Evolutionary conservation across 1,140 invertebrate species (phyloP).

Genomic region (Cydia fagiglandana): DNA sequence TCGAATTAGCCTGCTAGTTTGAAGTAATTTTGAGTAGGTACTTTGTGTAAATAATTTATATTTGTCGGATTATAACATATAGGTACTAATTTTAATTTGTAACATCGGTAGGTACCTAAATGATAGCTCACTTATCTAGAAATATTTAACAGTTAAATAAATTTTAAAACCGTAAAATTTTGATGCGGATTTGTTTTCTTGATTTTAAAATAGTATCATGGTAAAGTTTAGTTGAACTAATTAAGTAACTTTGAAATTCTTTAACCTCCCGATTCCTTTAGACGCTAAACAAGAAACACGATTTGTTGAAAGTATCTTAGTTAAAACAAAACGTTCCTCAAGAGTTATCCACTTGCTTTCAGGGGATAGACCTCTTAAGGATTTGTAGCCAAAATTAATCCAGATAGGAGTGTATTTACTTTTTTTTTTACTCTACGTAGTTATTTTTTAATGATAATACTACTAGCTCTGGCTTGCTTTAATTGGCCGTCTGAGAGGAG

Average conservation of each 20-base stretch:
- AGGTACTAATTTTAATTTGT: too few relatives aligned
- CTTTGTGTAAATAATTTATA: too few relatives aligned
- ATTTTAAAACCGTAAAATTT: background rate
- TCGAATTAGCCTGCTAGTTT: too few relatives aligned
- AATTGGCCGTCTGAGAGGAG: too few relatives aligned
- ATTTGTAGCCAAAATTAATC: background rate
- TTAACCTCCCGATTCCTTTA: background rate
- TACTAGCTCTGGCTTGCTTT: too few relatives aligned
- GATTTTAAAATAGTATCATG: conserved; percentile 18
- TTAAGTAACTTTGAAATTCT: conserved; percentile 16
- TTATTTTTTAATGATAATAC: too few relatives aligned
- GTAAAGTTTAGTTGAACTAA: conserved; percentile 21
- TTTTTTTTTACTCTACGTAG: too few relatives aligned
- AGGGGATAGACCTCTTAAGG: background rate
- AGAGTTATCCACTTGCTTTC: too few relatives aligned
- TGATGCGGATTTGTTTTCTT: conserved; percentile 8
- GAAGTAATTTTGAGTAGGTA: too few relatives aligned
- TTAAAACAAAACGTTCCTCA: background rate
- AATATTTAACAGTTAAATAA: background rate
- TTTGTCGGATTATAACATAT: too few relatives aligned
- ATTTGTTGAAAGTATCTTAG: conserved; percentile 15
- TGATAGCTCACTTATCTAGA: background rate
- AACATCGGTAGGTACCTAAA: too few relatives aligned
- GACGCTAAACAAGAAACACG: background rate
- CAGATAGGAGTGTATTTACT: too few relatives aligned